Evolutionary conservation across 2,888 invertebrate species (phyloP).

Genomic region (Melieria picta): DNA sequence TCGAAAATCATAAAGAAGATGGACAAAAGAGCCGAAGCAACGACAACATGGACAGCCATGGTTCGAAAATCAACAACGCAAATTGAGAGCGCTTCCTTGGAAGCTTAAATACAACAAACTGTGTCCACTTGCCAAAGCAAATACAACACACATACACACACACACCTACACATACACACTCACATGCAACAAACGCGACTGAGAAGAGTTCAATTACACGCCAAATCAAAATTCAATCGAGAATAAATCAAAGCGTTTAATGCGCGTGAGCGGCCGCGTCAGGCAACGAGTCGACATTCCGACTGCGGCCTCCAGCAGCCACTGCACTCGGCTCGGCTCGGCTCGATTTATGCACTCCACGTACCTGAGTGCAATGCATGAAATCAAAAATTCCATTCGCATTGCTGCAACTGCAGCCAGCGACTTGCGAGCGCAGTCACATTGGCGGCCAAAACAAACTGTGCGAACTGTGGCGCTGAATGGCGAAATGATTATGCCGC

Average conservation of each 20-base stretch:
- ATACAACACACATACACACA: background rate
- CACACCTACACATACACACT: background rate
- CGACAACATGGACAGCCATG: background rate
- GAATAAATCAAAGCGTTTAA: conserved; percentile 43
- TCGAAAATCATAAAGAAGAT: too few species aligned
- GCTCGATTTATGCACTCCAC: too few species aligned
- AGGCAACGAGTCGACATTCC: too few species aligned
- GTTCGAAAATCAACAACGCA: conserved; percentile 9
- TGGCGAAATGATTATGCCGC: background rate
- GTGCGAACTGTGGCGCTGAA: background rate
- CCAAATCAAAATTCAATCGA: conserved; percentile 61
- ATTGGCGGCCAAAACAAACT: background rate
- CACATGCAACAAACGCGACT: background rate
- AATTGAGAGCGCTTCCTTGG: conserved; percentile 3
- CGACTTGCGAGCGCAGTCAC: background rate
- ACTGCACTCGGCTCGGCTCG: too few species aligned
- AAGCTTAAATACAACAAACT: background rate
- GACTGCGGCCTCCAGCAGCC: too few species aligned
- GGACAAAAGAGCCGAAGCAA: too few species aligned
- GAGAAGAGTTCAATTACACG: conserved; percentile 57
- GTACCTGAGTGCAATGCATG: conserved; percentile 37
- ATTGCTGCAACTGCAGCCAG: conserved; percentile 38
- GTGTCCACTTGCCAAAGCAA: background rate
- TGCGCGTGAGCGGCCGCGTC: conserved; percentile 38
- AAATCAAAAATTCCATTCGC: conserved; percentile 61